A percentile compares a stretch with the other conserved stretches of the same genome.
Evolutionary conservation across 2,113 vertebrate species (phyloP).

Genomic region (Rafetus swinhoei): DNA sequence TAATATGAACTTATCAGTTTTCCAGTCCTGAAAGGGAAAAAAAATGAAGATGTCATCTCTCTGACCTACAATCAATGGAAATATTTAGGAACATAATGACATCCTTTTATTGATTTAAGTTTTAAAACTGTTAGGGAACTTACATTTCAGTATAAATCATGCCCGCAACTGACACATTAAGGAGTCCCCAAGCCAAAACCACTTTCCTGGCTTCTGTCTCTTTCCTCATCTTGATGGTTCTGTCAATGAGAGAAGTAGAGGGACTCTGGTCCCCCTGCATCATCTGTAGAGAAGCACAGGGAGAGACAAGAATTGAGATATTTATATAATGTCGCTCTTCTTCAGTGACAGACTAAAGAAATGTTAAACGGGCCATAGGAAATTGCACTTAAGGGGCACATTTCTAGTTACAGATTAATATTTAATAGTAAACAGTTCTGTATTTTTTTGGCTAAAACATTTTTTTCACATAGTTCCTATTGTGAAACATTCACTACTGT

Average conservation of each 20-base stretch:
- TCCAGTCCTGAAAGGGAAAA: conserved; percentile 85
- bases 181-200: conserved; percentile 92
- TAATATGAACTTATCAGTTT: conserved; percentile 90
- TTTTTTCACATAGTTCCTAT: not conserved
- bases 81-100: not conserved
- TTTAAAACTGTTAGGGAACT: conserved; percentile 26
- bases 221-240: conserved; percentile 90
- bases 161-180: conserved; percentile 92
- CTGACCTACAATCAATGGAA: rapidly evolving
- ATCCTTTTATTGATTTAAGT: not conserved
- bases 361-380: not conserved
- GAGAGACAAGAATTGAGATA: not conserved
- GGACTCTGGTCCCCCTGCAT: conserved; percentile 79
- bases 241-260: conserved; percentile 85
- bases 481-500: not conserved
- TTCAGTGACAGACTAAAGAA: not conserved
- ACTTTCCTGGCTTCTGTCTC: conserved; percentile 90
- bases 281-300: not conserved
- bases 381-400: rapidly evolving
- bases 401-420: not conserved
- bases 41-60: not conserved
- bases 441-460: not conserved
- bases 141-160: conserved; percentile 98
- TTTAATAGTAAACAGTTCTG: not conserved
- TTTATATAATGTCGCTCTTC: not conserved